phyloP scores from a whole-genome alignment of 2,888 invertebrate genomes.

The Papilio gigon region DNA sequence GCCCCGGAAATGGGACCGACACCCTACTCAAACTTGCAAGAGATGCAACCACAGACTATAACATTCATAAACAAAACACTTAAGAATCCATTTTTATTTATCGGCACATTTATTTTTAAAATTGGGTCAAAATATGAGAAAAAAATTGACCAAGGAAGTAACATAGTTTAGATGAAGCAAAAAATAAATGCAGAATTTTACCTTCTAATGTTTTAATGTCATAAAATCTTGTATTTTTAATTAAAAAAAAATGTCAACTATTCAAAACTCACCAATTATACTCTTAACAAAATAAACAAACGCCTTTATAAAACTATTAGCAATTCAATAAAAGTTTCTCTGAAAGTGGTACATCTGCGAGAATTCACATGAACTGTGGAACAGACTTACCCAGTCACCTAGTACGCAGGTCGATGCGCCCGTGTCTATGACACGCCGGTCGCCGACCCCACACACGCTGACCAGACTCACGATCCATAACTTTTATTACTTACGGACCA shows the following conservation, averaged over 20 bases:
- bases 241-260: no score
- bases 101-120: no score
- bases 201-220: no score
- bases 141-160: no score
- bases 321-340: background rate
- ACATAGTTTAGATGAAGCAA: no score
- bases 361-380: constrained; percentile 16
- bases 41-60: constrained; percentile 28
- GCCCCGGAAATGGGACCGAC: constrained; percentile 23
- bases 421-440: constrained; percentile 29
- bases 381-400: constrained; percentile 38
- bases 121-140: no score
- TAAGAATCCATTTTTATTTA: background rate
- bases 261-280: no score
- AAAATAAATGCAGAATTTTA: no score
- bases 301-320: no score
- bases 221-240: no score
- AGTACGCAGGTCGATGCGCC: constrained; percentile 34
- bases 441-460: constrained; percentile 24
- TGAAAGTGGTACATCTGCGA: background rate
- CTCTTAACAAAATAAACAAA: no score
- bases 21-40: constrained; percentile 7
- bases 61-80: background rate
- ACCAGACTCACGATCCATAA: constrained; percentile 31
- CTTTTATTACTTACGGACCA: constrained; percentile 28